Conservation (phyloP, 2,113 vertebrate genomes). For the Typhlomys cinereus region DNA sequence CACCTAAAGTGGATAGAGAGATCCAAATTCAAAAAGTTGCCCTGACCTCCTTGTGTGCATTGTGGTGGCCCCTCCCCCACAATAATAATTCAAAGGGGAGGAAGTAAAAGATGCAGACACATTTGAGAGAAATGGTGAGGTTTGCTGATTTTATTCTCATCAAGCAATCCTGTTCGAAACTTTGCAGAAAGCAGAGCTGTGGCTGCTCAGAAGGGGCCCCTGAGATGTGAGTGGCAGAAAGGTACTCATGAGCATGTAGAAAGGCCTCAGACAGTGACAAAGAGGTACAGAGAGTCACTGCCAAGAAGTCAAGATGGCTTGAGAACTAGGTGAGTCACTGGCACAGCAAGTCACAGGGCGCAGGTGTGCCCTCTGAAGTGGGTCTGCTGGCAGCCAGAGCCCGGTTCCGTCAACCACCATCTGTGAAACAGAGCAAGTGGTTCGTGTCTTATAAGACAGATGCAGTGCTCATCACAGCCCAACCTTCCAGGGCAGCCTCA, state of each 20-base stretch:
- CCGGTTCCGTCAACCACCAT: not conserved
- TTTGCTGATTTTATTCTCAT: not conserved
- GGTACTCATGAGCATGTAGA: rapidly evolving
- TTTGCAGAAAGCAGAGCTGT: not conserved
- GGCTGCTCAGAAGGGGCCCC: not conserved
- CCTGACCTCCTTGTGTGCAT: too few species aligned
- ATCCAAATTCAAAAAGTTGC: too few species aligned
- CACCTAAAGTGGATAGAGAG: too few species aligned
- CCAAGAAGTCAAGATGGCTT: not conserved
- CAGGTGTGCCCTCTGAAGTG: not conserved
- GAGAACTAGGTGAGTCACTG: not conserved
- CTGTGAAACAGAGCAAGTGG: not conserved
- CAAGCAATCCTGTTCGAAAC: not conserved
- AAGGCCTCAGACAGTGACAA: not conserved
- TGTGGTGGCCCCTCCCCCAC: too few species aligned
- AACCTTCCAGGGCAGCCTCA: too few species aligned
- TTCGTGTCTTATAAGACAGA: not conserved
- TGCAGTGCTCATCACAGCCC: not conserved
- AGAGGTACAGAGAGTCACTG: not conserved
- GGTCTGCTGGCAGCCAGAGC: not conserved
- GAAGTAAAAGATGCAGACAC: not conserved
- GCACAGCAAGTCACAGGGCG: not conserved
- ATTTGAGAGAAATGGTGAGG: not conserved
- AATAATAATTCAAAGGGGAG: too few species aligned
- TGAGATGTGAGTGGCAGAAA: not conserved